phyloP scores from a whole-genome alignment of 2,113 vertebrate genomes.

The Trogon melanurus region DNA sequence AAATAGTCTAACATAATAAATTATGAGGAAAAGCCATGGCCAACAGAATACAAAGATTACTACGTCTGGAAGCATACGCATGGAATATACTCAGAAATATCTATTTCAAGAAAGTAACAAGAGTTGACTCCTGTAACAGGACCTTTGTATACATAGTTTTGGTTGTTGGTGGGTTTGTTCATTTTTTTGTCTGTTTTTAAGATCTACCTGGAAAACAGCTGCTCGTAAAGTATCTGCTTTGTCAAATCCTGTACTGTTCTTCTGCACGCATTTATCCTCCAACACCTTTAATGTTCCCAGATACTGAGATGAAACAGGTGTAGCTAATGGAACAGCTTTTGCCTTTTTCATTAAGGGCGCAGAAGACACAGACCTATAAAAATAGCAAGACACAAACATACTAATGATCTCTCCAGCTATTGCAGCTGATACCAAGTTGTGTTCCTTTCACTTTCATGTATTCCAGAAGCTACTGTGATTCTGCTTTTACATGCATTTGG shows the following conservation, averaged over 20 bases:
- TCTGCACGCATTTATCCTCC: conserved; percentile 75
- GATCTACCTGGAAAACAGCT: conserved; percentile 89
- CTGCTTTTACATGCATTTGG: background rate
- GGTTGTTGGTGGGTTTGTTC: background rate
- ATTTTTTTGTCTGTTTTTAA: background rate
- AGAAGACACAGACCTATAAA: conserved; percentile 63
- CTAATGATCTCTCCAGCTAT: background rate
- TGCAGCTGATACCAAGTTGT: background rate
- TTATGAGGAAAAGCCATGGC: background rate
- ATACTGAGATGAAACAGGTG: conserved; percentile 79
- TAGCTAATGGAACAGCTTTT: background rate
- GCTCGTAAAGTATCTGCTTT: conserved; percentile 84
- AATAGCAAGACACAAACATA: conserved; percentile 22
- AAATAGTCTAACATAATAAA: background rate
- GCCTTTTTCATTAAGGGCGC: conserved; percentile 55
- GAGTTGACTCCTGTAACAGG: background rate
- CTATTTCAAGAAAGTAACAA: background rate
- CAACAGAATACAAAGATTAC: background rate
- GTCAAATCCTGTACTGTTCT: conserved; percentile 71
- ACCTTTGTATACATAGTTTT: background rate
- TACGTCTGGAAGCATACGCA: background rate
- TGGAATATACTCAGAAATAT: background rate
- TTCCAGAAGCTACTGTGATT: background rate
- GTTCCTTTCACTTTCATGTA: background rate
- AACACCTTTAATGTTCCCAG: conserved; percentile 86